Evolutionary conservation across 1,140 invertebrate genomes (phyloP), one percentile per base, ranked within the genome.

Genomic region (Trichonephila clavata): DNA sequence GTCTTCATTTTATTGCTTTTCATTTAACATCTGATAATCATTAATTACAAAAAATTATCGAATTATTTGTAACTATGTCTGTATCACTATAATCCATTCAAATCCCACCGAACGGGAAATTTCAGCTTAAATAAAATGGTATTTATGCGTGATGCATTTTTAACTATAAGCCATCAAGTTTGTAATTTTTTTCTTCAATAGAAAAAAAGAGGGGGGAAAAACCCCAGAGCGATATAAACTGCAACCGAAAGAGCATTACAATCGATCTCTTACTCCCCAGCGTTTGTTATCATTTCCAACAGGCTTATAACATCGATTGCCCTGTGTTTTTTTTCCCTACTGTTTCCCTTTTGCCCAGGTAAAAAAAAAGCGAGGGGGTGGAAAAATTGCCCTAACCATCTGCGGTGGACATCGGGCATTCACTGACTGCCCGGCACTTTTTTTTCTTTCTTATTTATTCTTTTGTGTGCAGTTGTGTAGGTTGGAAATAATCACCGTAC

Each of bases 251-350:
- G 32, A 27, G 27, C 71, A 77, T 77, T 32, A 77, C 71, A 39
- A 77, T 77, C 71, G 27, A 77, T 77, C 24, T 68, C n/a, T 24
- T 83, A 20, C n/a, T 14, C 81, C 50, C n/a, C 8, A 24, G 43
- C 81, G 39, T 83, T 57, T 43, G 81, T 83, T 57, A 83, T 83
- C 81, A 83, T 83, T 83, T 83, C 81, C 81, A 83, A 83, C 81
- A 83, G 81, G 14, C 81, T 83, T 50, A 77, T 77, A 77, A 77
- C 71, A 77, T 77, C 71, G 71, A 77, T 77, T 77, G 27, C 71
- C 32, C 50, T 24, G 1, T 57, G 14, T 57, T 83, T 59, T 83
- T 57, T 81, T 57, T 57, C 14, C 50, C 27, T 57, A 24, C 43
- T 2, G 21, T 27, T 27, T 77, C 18, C 24, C 27, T 32, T 32